These are phyloP conservation scores for Andrena marginata DNA, from an alignment of 2,888 invertebrate genomes.

Conservation along the genomic window DNA sequence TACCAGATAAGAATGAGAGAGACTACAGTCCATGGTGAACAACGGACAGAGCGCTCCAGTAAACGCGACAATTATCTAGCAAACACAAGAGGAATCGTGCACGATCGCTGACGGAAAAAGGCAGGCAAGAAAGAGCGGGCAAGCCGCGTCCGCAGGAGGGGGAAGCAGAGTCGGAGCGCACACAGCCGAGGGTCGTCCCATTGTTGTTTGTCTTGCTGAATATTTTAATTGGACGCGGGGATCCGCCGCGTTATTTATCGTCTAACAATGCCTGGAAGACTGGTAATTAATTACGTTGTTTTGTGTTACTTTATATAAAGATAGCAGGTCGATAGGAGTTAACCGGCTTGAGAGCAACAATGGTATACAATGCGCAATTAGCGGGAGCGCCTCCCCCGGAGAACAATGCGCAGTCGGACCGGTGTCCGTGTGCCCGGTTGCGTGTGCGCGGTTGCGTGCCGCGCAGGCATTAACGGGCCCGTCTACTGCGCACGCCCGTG, in stretches of 20 bases:
- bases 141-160: constrained; percentile 27
- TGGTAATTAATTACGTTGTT: constrained; percentile 85
- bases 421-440: constrained; percentile 61
- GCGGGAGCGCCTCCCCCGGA: constrained; percentile 72
- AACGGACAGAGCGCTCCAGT: neutral
- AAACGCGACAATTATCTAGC: constrained; percentile 25
- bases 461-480: constrained; percentile 68
- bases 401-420: constrained; percentile 79
- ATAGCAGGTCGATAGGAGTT: constrained; percentile 84
- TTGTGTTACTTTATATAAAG: constrained; percentile 85
- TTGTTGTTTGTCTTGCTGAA: constrained; percentile 85
- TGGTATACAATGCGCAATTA: constrained; percentile 84
- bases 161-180: constrained; percentile 53
- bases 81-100: constrained; percentile 42
- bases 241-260: constrained; percentile 83
- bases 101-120: constrained; percentile 51
- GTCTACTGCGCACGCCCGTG: constrained; percentile 55
- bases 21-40: neutral
- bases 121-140: constrained; percentile 49
- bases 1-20: neutral
- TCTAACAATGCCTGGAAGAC: constrained; percentile 84
- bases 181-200: constrained; percentile 74
- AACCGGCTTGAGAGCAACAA: constrained; percentile 80
- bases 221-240: constrained; percentile 83
- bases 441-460: constrained; percentile 69